These are phyloP conservation scores for Panthera tigris DNA, from an alignment of 2,113 vertebrate genomes.

Conservation along the genomic window DNA sequence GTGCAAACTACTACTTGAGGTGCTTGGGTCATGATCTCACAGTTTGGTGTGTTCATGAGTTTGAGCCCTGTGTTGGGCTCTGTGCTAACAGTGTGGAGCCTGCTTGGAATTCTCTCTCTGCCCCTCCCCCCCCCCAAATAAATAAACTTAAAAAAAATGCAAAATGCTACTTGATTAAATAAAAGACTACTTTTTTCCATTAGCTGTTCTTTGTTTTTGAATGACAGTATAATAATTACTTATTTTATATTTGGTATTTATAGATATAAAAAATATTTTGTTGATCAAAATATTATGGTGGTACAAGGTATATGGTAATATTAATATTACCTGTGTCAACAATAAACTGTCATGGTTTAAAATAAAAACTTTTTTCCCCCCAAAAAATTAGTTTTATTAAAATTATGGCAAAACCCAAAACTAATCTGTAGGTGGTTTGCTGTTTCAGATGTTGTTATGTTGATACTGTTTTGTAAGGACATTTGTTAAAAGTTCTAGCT, in stretches of 20 bases:
- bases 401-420: background rate
- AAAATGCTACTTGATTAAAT: slow-evolving; percentile 41
- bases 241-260: slow-evolving; percentile 25
- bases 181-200: background rate
- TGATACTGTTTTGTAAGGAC: background rate
- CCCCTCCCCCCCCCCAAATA: too few species aligned
- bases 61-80: too few species aligned
- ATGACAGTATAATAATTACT: background rate
- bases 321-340: background rate
- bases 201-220: slow-evolving; percentile 15
- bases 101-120: too few species aligned
- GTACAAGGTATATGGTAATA: background rate
- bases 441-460: slow-evolving; percentile 28
- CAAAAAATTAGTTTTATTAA: background rate
- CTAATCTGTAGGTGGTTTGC: background rate
- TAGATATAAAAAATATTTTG: background rate
- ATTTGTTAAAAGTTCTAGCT: background rate
- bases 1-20: slow-evolving; percentile 3
- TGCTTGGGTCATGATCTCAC: too few species aligned
- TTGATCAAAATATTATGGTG: slow-evolving; percentile 6
- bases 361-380: background rate
- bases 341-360: background rate
- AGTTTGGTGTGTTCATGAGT: too few species aligned
- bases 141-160: too few species aligned
- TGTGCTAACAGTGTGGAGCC: too few species aligned